These are phyloP conservation scores for Barnardius zonarius DNA, from an alignment of 2,113 vertebrate species.

Conservation along the genomic window DNA sequence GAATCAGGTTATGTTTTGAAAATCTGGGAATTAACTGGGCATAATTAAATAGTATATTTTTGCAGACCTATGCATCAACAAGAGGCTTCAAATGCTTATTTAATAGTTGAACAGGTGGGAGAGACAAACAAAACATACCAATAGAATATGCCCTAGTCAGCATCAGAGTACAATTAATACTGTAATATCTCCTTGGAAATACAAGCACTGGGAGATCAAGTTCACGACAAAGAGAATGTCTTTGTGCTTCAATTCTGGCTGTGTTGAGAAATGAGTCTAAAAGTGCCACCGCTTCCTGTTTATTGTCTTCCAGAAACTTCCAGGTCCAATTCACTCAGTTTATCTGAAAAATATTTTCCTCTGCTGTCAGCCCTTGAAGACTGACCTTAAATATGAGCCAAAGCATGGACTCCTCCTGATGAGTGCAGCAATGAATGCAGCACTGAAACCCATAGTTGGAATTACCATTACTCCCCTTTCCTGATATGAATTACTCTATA, in stretches of 20 bases:
- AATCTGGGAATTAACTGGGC: neutral
- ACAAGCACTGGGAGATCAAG: neutral
- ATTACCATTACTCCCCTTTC: neutral
- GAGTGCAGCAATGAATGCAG: neutral
- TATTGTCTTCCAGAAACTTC: neutral
- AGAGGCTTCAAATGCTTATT: neutral
- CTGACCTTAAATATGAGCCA: neutral
- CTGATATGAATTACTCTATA: neutral
- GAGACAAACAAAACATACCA: neutral
- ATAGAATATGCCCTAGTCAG: neutral
- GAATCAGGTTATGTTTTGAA: neutral
- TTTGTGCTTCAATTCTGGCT: neutral
- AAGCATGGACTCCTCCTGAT: neutral
- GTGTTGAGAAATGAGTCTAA: neutral
- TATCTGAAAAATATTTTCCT: neutral
- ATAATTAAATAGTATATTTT: neutral
- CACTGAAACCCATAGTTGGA: neutral
- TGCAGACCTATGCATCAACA: neutral
- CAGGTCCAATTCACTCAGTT: neutral
- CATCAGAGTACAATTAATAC: neutral
- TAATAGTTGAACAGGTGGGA: neutral
- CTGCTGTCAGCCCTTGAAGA: neutral
- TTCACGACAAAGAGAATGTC: neutral
- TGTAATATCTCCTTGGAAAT: neutral
- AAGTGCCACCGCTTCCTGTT: neutral